Evolutionary conservation across 2,888 invertebrate genomes (phyloP).

Genomic region (Apotomis turbidana): DNA sequence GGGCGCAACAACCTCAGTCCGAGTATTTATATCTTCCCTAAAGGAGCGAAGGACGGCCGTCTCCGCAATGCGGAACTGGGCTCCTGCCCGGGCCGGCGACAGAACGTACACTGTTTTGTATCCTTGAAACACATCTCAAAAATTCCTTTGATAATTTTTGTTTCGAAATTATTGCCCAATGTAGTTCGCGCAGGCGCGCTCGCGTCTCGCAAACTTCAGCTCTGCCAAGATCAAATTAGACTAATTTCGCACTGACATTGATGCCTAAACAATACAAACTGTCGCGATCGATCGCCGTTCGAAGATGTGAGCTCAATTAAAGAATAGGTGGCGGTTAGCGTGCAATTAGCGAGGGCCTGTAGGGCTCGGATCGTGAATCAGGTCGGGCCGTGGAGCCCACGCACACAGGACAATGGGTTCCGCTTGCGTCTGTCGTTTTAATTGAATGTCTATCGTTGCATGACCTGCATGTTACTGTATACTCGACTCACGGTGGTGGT

Average conservation of each 20-base stretch:
- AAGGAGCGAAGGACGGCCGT: conserved; percentile 35
- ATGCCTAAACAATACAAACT: conserved; percentile 55
- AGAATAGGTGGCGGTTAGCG: conserved; percentile 4
- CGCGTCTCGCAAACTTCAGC: conserved; percentile 49
- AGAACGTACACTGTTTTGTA: conserved; percentile 40
- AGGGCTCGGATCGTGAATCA: conserved; percentile 15
- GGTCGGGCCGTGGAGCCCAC: conserved; percentile 1
- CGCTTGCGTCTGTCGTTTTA: conserved; percentile 1
- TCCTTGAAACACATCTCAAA: conserved; percentile 42
- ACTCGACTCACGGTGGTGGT: background rate
- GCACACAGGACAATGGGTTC: conserved; percentile 7
- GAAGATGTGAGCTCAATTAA: conserved; percentile 28
- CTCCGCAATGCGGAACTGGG: conserved; percentile 39
- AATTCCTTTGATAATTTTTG: conserved; percentile 25
- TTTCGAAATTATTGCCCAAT: conserved; percentile 39
- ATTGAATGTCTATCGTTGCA: conserved; percentile 20
- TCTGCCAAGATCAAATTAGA: conserved; percentile 74
- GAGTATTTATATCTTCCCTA: conserved; percentile 38
- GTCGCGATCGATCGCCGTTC: conserved; percentile 49
- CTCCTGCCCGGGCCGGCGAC: conserved; percentile 40
- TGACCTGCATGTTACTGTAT: conserved; percentile 20
- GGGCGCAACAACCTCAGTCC: conserved; percentile 34
- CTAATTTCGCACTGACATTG: conserved; percentile 62
- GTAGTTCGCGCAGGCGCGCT: conserved; percentile 43
- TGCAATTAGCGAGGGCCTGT: conserved; percentile 25